Percentiles rank a stretch among this genome's conserved stretches.
These are phyloP conservation scores for Serripes groenlandicus DNA, from an alignment of 2,888 invertebrate genomes.

Conservation along the genomic window DNA sequence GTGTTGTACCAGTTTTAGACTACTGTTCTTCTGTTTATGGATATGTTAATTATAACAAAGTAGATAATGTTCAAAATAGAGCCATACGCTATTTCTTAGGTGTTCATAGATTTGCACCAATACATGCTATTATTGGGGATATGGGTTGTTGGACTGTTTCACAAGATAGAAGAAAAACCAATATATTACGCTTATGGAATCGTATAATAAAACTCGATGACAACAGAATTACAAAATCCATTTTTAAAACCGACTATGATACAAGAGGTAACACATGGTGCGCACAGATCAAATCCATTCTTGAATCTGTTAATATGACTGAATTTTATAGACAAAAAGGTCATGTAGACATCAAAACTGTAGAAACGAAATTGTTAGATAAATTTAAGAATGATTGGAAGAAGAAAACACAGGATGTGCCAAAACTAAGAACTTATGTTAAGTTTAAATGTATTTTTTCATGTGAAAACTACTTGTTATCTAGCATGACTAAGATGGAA, in stretches of 20 bases:
- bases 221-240: conserved; percentile 1
- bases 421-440: too few species aligned
- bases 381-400: too few species aligned
- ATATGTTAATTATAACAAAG: conserved; percentile 4
- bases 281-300: too few species aligned
- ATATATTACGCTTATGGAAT: not conserved
- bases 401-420: too few species aligned
- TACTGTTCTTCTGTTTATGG: conserved; percentile 39
- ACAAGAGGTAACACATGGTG: too few species aligned
- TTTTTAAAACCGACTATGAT: conserved; percentile 3
- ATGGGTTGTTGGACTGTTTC: conserved; percentile 25
- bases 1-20: conserved; percentile 30
- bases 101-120: conserved; percentile 41
- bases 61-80: conserved; percentile 37
- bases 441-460: too few species aligned
- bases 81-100: conserved; percentile 49
- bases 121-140: conserved; percentile 34
- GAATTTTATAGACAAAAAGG: too few species aligned
- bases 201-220: not conserved
- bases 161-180: not conserved
- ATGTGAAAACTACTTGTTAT: too few species aligned
- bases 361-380: too few species aligned
- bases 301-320: too few species aligned
- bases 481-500: too few species aligned
- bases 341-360: too few species aligned